These are phyloP conservation scores for Macrophya alboannulata DNA, from an alignment of 2,888 invertebrate genomes.

Conservation along the genomic window DNA sequence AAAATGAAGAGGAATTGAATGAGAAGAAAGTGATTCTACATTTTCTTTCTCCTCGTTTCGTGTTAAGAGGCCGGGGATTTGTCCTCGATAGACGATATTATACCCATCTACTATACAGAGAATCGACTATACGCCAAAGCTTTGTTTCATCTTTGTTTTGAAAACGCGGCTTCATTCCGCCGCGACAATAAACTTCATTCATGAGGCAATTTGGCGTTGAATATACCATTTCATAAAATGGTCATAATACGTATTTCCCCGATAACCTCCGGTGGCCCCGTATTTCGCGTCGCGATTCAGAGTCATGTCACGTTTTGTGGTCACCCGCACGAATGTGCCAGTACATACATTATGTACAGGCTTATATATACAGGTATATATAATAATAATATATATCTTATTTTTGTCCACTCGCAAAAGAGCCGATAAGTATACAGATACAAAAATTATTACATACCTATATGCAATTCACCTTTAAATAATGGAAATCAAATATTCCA, in stretches of 20 bases:
- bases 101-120: background rate
- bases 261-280: slow-evolving; percentile 36
- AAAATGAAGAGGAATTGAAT: background rate
- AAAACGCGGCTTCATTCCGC: background rate
- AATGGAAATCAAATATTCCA: no score
- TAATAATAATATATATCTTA: no score
- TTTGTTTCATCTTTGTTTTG: background rate
- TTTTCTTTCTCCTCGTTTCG: background rate
- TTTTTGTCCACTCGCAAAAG: background rate
- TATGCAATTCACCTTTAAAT: no score
- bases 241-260: slow-evolving; percentile 59
- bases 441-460: no score
- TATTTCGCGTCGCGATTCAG: background rate
- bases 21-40: background rate
- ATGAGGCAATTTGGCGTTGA: slow-evolving; percentile 57
- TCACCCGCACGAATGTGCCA: slow-evolving; percentile 18
- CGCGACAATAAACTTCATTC: slow-evolving; percentile 55
- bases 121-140: background rate
- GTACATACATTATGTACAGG: slow-evolving; percentile 9
- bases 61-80: background rate
- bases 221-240: slow-evolving; percentile 59
- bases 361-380: no score
- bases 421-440: background rate
- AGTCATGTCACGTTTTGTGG: slow-evolving; percentile 41
- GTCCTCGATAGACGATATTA: background rate